Evolutionary conservation across 2,113 vertebrate species (phyloP).

Genomic region (Arenaria interpres): DNA sequence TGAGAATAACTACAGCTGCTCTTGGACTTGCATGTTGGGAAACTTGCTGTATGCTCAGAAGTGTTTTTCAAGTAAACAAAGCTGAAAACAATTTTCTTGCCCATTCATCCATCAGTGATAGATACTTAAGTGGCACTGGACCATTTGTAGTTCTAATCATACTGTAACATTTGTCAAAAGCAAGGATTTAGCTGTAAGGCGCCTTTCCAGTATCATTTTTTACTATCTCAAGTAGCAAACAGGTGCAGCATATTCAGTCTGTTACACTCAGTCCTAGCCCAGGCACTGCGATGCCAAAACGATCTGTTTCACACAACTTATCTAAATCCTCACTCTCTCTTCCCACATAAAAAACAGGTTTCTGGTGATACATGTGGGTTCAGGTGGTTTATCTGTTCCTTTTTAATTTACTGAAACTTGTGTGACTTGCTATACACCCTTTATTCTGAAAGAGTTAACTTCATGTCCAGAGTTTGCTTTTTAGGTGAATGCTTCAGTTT

Average conservation of each 20-base stretch:
- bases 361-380: not conserved
- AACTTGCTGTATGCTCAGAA: not conserved
- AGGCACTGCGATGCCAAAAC: not conserved
- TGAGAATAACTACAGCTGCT: not conserved
- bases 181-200: not conserved
- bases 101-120: not conserved
- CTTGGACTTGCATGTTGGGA: not conserved
- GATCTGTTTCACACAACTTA: not conserved
- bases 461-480: not conserved
- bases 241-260: not conserved
- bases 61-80: not conserved
- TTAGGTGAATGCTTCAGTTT: not conserved
- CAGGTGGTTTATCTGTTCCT: not conserved
- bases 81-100: not conserved
- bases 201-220: not conserved
- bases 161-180: not conserved
- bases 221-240: not conserved
- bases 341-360: not conserved
- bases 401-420: not conserved
- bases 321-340: not conserved
- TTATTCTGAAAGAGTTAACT: not conserved
- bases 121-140: not conserved
- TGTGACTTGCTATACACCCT: not conserved
- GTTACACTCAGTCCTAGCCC: not conserved
- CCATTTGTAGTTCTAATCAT: not conserved